phyloP scores from a whole-genome alignment of 2,888 invertebrate species.

The Platyscelio sp. region DNA sequence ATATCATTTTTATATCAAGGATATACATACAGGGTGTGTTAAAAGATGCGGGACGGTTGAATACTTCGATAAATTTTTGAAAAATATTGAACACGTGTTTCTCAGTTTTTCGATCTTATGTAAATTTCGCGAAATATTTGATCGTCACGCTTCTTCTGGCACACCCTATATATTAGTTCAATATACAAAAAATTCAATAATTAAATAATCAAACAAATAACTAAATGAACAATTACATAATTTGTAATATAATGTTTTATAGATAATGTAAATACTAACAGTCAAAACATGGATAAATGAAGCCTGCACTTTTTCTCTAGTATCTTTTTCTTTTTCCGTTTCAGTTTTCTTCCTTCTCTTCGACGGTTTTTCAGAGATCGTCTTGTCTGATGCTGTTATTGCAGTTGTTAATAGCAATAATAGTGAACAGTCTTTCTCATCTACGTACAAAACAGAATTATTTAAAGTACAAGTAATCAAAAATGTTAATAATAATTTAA shows the following conservation, averaged over 20 bases:
- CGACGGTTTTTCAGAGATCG: background rate
- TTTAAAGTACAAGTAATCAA: no score
- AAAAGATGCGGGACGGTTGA: no score
- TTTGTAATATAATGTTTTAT: background rate
- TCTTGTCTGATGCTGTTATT: background rate
- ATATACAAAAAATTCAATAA: background rate
- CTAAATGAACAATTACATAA: background rate
- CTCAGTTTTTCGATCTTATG: no score
- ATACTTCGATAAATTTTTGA: no score
- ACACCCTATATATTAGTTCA: background rate
- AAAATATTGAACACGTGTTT: no score
- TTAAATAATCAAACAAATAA: background rate
- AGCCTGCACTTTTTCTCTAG: background rate
- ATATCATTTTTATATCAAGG: background rate
- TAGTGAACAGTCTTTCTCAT: background rate
- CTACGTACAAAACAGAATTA: no score
- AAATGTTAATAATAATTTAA: no score
- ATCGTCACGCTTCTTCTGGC: no score
- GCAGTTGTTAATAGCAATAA: background rate
- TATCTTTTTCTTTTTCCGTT: background rate
- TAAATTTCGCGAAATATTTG: no score
- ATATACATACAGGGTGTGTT: no score
- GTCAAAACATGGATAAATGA: background rate
- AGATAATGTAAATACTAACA: background rate
- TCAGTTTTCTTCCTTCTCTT: conserved; percentile 3